Base-by-base conservation (phyloP, 2,888 invertebrate genomes). In the Diloba caeruleocephala region DNA sequence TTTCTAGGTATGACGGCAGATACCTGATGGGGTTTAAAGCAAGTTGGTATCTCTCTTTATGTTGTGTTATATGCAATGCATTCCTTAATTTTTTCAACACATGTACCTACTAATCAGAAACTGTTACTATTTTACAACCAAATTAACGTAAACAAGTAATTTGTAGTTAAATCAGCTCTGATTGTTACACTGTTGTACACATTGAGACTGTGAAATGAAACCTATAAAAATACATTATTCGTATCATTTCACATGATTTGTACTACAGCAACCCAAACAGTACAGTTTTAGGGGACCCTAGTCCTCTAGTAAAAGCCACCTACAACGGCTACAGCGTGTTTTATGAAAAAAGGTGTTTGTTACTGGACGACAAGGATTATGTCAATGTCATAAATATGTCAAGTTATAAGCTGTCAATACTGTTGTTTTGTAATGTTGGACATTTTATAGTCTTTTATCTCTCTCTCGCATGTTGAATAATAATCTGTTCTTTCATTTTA, bases 1-100 rank as follows among this genome's bases (percentile, higher is more conserved):
- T 67, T 87, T 83, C 85, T 80, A 78, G 75, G 77, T 75, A 77
- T 61, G 54, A 58, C 41, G 55, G 41, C 59, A 69, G 51, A 58
- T 69, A 71, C 67, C 59, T 70, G 74, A 67, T 70, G 59, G 34
- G 46, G 33, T 49, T 42, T 70, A 64, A 33, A 52, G 41, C 51
- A 45, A 44, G 46, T 64, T 33, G 50, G 48, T 46, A 50, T 42
- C 26, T 31, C 21, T 38, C 5, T 17, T 21, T 45, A 23, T 44
- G 6, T 44, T 46, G 29, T 19, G n/a, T 5, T 43, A 9, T 49
- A 41, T 8, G 14, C 15, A 39, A 36, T 6, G 17, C 59, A 58
- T 65, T 65, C 46, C 51, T 62, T 39, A 2, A 25, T 14, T 33
- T 41, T 42, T 43, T 44, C n/a, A 54, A 41, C 3, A 33, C 5